Evolutionary conservation across 1,140 invertebrate genomes (phyloP), one percentile per base, ranked within the genome.

Genomic region (Coptotermes formosanus): DNA sequence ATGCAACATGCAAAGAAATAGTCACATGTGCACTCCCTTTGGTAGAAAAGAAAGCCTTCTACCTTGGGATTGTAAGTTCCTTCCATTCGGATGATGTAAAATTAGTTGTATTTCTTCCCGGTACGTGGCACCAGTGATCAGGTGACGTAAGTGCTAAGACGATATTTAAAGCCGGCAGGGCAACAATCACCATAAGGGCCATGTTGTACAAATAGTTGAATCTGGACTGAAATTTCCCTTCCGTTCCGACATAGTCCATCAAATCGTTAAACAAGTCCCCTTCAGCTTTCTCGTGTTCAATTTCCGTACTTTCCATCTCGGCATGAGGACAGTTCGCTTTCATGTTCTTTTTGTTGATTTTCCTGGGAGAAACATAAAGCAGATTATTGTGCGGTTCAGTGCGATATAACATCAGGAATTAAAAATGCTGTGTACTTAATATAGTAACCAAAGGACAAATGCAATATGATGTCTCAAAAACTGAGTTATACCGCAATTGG

Each of bases 61-160:
- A 92, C 92, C 89, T 91, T 82, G 92, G 92, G 87, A 93, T 87
- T 19, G 91, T 92, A 11, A 92, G 86, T 16, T 89, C 88, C 82
- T 91, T 91, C 92, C 92, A 93, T 86, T 92, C 87, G 12, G 91
- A 89, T 23, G 91, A 23, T 2, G 91, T 90, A 44, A 90, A 90
- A 88, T 93, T 92, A 7, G 91, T 91, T 3, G 88, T 86, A 48
- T 91, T 90, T 69, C 90, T 89, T 43, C 92, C 92, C 2, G 92
- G 90, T 21, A 93, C 92, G 52, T 90, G 89, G 87, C 93, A 93
- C 92, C 92, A 93, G 86, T 93, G 92, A 81, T 93, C 91, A 3
- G 93, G 93, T 85, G 91, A 89, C n/a, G 91, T 90, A 38, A 93
- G 88, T 2, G 91, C 91, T 87, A 93, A 89, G 32, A 93, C 90